phyloP scores from a whole-genome alignment of 92 coral and sea anemone genomes.

The Epizoanthus fatuus region DNA sequence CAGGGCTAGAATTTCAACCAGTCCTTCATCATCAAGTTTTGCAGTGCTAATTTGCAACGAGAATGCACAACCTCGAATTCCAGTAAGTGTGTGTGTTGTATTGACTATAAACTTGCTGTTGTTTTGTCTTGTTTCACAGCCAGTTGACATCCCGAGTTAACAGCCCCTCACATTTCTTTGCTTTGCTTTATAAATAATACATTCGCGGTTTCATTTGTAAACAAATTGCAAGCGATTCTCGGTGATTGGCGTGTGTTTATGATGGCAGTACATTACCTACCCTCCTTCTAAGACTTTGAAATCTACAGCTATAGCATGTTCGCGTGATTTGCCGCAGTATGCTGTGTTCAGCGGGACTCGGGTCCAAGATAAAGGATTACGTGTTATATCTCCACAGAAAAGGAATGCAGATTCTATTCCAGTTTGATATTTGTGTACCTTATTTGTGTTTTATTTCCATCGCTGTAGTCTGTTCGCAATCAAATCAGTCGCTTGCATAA shows the following conservation, averaged over 20 bases:
- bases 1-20: conserved; percentile 27
- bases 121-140: conserved; percentile 2
- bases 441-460: neutral
- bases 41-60: conserved; percentile 21
- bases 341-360: neutral
- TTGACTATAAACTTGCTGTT: neutral
- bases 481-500: neutral
- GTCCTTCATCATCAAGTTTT: conserved; percentile 26
- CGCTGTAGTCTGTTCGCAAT: neutral
- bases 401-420: neutral
- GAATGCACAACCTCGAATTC: conserved; percentile 15
- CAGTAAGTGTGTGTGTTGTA: conserved; percentile 36
- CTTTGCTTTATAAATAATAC: conserved; percentile 15
- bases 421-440: neutral
- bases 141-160: conserved; percentile 16
- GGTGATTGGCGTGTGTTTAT: conserved; percentile 12
- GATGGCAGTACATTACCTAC: no score
- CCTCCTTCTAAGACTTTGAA: no score
- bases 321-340: conserved; percentile 1
- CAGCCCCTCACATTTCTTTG: conserved; percentile 20
- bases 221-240: conserved; percentile 19
- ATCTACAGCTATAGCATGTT: neutral
- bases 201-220: conserved; percentile 39
- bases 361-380: neutral
- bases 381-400: neutral